Percentiles rank a stretch among this genome's conserved stretches.
phyloP scores from a whole-genome alignment of 2,888 invertebrate species.

The Chymomyza amoena region DNA sequence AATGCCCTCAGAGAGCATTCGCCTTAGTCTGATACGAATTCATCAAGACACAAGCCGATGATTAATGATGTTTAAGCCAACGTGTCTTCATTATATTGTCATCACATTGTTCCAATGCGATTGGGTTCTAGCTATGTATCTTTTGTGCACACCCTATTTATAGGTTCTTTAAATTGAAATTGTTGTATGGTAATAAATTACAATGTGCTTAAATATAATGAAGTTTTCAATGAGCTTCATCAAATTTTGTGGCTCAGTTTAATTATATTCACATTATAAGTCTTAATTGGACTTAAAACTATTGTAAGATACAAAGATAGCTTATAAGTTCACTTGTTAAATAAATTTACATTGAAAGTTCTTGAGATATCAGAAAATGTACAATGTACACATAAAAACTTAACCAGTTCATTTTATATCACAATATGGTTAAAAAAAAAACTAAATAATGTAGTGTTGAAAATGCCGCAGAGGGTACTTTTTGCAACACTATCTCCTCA shows the following conservation, averaged over 20 bases:
- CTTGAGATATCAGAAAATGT: too few species aligned
- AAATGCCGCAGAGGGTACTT: too few species aligned
- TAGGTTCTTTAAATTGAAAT: neutral
- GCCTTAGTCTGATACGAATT: neutral
- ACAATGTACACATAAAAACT: too few species aligned
- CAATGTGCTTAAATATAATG: neutral
- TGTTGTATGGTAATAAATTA: neutral
- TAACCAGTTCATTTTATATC: too few species aligned
- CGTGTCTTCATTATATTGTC: conserved; percentile 58
- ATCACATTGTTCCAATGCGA: conserved; percentile 32
- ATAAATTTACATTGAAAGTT: too few species aligned
- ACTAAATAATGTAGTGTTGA: too few species aligned
- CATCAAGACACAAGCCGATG: conserved; percentile 41
- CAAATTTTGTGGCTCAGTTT: neutral
- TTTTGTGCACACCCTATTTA: neutral
- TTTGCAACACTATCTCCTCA: too few species aligned
- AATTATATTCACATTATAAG: neutral
- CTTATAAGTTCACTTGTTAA: too few species aligned
- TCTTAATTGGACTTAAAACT: conserved; percentile 4
- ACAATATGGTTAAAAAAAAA: too few species aligned
- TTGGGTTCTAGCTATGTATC: neutral
- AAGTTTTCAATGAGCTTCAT: neutral
- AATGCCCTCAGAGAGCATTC: neutral
- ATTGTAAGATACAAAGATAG: too few species aligned
- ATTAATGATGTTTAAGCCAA: conserved; percentile 48